Evolutionary conservation across 2,113 vertebrate genomes (phyloP).

Genomic region (Ia io): DNA sequence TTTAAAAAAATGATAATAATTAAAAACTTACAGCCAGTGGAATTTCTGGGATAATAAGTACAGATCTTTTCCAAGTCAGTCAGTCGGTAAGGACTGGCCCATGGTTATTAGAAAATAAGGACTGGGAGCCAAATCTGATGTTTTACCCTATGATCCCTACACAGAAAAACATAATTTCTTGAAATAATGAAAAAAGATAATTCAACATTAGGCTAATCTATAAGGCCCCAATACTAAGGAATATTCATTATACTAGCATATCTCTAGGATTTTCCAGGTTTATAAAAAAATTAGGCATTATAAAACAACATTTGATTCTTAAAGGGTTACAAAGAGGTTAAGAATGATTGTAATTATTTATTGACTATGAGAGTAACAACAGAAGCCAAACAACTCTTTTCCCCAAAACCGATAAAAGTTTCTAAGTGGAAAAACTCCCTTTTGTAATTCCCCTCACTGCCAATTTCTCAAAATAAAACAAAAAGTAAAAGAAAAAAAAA

Average conservation of each 20-base stretch:
- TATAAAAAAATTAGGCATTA: neutral
- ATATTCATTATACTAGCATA: neutral
- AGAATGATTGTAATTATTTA: neutral
- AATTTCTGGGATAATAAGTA: neutral
- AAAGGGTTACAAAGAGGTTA: constrained; percentile 35
- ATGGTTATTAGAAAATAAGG: neutral
- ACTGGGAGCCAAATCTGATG: neutral
- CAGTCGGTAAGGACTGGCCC: neutral
- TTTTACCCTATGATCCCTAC: neutral
- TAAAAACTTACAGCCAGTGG: neutral
- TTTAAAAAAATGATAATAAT: neutral
- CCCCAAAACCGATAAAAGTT: neutral
- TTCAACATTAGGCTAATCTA: constrained; percentile 34
- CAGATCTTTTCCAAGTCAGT: constrained; percentile 11
- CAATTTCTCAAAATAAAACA: constrained; percentile 25
- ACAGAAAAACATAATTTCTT: constrained; percentile 3
- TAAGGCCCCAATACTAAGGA: neutral
- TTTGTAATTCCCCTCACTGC: neutral
- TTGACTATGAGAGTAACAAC: neutral
- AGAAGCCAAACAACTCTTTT: neutral
- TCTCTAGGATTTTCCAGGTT: neutral
- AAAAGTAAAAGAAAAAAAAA: constrained; percentile 32
- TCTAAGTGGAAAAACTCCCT: constrained; percentile 2
- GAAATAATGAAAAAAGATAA: constrained; percentile 37
- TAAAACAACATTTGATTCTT: constrained; percentile 10